Evolutionary conservation across 2,113 vertebrate species (phyloP), one percentile per base, ranked within the genome.

Genomic region (Lates calcarifer): DNA sequence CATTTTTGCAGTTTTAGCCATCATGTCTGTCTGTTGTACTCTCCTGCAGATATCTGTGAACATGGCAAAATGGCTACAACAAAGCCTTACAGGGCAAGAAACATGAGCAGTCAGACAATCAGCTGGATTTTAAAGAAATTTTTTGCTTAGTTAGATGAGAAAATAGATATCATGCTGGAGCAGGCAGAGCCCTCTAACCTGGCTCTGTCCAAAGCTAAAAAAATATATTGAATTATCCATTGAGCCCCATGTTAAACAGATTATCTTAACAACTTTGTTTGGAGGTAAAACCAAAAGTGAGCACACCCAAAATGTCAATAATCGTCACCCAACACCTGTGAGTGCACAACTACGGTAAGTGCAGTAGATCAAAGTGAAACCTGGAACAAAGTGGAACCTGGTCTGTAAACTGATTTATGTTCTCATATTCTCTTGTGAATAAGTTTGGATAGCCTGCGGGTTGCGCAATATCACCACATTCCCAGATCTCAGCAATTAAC

Each of bases 1-100:
- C 29, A 66, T 35, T 88, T 58, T 62, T 17, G 24, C 10, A 55
- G 49, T 28, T 58, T 43, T 31, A 29, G 53, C 41, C 29, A 49
- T 1, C 13, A 10, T 28, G 58, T 69, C 22, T 60, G 4, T 17
- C 5, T 75, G 37, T 26, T 22, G 31, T 47, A 47, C 15, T 47
- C 43, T 18, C 24, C 5, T 24, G 12, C 37, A 56, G 11, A 57
- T 22, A 28, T 41, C 2, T 5, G n/a, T 26, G 51, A 69, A 53
- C 7, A 53, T 0, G 3, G 29, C 29, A 53, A 33, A 33, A 13
- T 51, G 47, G 29, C 20, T 17, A 35, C 3, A 24, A 37, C 29
- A 26, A 35, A 53, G 45, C 33, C 31, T 17, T 10, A 53, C 11
- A 12, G 2, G 51, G 11, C 3, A 51, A 24, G 6, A 24, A 33